Percentiles rank a stretch among this genome's conserved stretches.
phyloP scores from a whole-genome alignment of 2,797 vertebrate species.

The Xiphophorus birchmanni region DNA sequence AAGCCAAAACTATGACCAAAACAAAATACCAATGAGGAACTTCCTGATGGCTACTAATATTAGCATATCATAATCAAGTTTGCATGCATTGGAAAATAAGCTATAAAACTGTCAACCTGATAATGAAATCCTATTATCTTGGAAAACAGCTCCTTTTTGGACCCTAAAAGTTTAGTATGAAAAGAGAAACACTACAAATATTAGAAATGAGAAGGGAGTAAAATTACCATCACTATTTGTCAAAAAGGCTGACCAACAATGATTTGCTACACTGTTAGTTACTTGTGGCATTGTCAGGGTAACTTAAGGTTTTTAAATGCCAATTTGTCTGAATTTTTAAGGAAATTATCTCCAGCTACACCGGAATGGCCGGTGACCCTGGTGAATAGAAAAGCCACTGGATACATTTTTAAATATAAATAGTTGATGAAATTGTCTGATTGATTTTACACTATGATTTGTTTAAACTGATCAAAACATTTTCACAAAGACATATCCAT shows the following conservation, averaged over 20 bases:
- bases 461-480: neutral
- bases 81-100: neutral
- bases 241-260: neutral
- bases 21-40: neutral
- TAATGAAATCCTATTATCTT: neutral
- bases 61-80: neutral
- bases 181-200: neutral
- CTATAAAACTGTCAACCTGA: neutral
- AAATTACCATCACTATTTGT: neutral
- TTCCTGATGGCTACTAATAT: neutral
- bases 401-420: neutral
- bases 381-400: neutral
- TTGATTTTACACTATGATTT: neutral
- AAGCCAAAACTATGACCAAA: neutral
- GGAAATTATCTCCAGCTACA: neutral
- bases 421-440: neutral
- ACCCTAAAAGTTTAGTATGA: neutral
- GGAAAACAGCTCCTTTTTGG: neutral
- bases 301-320: neutral
- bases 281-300: neutral
- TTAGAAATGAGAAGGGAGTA: neutral
- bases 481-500: neutral
- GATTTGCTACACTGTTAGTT: neutral
- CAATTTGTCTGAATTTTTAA: neutral
- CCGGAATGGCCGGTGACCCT: neutral